Conservation (phyloP, 1,140 invertebrate species). For the Heliconius nattereri region DNA sequence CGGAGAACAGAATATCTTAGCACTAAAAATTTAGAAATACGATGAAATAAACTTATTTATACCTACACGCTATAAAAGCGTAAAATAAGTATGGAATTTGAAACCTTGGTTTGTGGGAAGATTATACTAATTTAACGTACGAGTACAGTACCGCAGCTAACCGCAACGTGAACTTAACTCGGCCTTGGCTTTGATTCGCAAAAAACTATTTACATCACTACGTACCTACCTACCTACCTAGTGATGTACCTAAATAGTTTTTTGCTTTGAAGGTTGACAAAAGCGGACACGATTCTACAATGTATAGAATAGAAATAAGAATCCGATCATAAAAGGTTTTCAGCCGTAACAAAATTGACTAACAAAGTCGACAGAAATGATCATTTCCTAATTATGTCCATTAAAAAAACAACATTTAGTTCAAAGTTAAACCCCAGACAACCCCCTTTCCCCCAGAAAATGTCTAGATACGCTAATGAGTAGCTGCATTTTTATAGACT, state of each 20-base stretch:
- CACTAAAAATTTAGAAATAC: neutral
- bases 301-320: neutral
- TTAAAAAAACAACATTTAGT: too few species aligned
- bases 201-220: slow-evolving; percentile 29
- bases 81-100: slow-evolving; percentile 39
- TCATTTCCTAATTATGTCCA: too few species aligned
- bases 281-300: neutral
- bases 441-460: too few species aligned
- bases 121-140: slow-evolving; percentile 64
- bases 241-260: neutral
- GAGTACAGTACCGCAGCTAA: slow-evolving; percentile 39
- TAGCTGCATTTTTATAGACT: too few species aligned
- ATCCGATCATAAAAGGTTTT: too few species aligned
- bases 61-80: neutral
- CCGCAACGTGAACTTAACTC: slow-evolving; percentile 54
- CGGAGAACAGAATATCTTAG: too few species aligned
- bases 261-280: neutral
- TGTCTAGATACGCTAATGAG: too few species aligned
- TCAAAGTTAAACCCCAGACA: too few species aligned
- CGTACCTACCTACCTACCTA: neutral
- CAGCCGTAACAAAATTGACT: too few species aligned
- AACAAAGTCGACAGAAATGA: too few species aligned
- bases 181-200: slow-evolving; percentile 48
- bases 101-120: slow-evolving; percentile 56
- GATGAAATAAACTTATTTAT: neutral